Evolutionary conservation across 2,113 vertebrate species (phyloP).

Genomic region (Meles meles): DNA sequence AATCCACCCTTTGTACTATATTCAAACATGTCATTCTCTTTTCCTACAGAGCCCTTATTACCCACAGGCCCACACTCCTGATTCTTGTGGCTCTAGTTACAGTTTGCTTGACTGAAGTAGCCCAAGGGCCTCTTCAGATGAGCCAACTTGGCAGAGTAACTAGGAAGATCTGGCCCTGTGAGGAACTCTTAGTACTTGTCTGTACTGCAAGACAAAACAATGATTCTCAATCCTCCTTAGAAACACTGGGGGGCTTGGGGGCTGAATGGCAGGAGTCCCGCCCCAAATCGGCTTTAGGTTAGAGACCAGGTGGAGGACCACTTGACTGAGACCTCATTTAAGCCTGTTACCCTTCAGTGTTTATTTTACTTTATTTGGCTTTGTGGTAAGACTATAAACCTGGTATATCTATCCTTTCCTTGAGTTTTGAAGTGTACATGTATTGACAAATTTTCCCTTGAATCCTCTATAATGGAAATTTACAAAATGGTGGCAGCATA

Average conservation of each 20-base stretch:
- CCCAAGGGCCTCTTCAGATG: background rate
- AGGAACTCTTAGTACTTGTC: background rate
- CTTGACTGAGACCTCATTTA: background rate
- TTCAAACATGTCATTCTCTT: background rate
- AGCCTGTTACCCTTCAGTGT: background rate
- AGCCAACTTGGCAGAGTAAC: background rate
- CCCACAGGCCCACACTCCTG: background rate
- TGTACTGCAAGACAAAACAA: background rate
- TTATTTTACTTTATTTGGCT: background rate
- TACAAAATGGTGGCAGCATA: background rate
- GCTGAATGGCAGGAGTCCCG: background rate
- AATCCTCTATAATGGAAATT: background rate
- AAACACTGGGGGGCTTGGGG: background rate
- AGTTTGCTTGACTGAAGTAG: background rate
- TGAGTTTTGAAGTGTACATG: conserved; percentile 19
- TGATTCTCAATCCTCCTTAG: background rate
- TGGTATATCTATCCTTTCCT: background rate
- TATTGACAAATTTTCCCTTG: conserved; percentile 16
- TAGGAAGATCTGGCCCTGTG: background rate
- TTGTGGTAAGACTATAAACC: background rate
- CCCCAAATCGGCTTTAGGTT: too few relatives aligned
- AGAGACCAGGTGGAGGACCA: background rate
- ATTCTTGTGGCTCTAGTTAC: accelerated
- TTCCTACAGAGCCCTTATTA: background rate
- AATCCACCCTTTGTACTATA: background rate